These are phyloP conservation scores for Heliconius hewitsoni DNA, from an alignment of 1,140 invertebrate species.

Conservation along the genomic window DNA sequence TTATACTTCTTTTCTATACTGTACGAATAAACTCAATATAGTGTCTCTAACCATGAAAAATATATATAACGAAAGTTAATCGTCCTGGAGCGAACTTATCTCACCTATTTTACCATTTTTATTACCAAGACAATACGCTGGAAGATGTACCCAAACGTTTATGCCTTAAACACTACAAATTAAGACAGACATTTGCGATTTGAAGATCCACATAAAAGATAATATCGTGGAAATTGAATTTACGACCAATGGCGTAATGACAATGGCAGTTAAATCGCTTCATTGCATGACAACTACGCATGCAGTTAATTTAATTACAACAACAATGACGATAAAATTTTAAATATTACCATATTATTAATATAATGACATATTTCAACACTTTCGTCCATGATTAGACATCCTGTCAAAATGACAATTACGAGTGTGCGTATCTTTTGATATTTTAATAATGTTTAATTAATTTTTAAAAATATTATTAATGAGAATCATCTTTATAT, in stretches of 20 bases:
- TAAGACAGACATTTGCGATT: not conserved
- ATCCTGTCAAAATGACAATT: not conserved
- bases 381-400: not conserved
- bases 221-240: not conserved
- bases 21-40: not conserved
- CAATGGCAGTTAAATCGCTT: not conserved
- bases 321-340: constrained; percentile 20
- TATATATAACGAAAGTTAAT: not conserved
- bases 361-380: not conserved
- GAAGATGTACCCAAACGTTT: not conserved
- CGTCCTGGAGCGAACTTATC: not conserved
- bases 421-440: constrained; percentile 6
- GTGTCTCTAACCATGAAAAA: not conserved
- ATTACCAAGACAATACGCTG: not conserved
- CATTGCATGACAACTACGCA: not conserved
- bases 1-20: too few relatives aligned
- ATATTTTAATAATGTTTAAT: constrained; percentile 5
- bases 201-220: not conserved
- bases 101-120: not conserved
- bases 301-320: constrained; percentile 12
- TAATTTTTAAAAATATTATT: too few relatives aligned
- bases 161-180: not conserved
- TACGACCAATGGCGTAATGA: not conserved
- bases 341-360: not conserved
- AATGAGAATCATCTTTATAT: too few relatives aligned